Percentiles rank a stretch among this genome's conserved stretches.
Conservation (phyloP, 2,888 invertebrate genomes). For the Antheraea assamensis region DNA sequence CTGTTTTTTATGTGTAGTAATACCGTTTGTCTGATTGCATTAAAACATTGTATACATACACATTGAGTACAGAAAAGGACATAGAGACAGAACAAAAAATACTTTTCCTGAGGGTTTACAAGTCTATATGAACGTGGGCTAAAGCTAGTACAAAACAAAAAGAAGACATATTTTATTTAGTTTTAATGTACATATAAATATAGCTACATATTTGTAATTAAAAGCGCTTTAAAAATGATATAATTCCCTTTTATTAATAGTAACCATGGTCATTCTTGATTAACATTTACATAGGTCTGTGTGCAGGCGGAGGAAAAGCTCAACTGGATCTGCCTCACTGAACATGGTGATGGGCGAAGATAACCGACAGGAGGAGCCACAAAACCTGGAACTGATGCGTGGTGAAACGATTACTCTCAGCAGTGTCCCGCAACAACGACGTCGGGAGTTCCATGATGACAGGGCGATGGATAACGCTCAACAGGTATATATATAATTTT, state of each 20-base stretch:
- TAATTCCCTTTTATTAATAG: neutral
- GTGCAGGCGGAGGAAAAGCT: constrained; percentile 70
- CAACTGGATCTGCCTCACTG: constrained; percentile 60
- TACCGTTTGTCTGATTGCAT: too few species aligned
- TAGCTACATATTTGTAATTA: too few species aligned
- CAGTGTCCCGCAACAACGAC: constrained; percentile 73
- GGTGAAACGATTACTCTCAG: constrained; percentile 66
- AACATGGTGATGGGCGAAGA: constrained; percentile 57
- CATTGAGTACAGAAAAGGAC: too few species aligned
- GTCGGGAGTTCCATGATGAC: constrained; percentile 62
- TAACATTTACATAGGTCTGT: constrained; percentile 2
- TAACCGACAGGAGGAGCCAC: constrained; percentile 47
- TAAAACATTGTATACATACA: too few species aligned
- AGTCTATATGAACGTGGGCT: too few species aligned
- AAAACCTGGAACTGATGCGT: constrained; percentile 52
- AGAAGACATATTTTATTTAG: too few species aligned
- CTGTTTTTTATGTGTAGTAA: too few species aligned
- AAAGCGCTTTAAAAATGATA: too few species aligned
- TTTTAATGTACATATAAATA: too few species aligned
- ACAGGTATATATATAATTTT: constrained; percentile 43
- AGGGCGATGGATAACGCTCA: constrained; percentile 52
- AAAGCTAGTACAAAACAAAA: too few species aligned
- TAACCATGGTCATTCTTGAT: neutral
- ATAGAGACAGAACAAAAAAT: too few species aligned
- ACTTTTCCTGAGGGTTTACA: too few species aligned